These are phyloP conservation scores for Drosophila algonquin DNA, from an alignment of 2,888 invertebrate species.

Conservation along the genomic window DNA sequence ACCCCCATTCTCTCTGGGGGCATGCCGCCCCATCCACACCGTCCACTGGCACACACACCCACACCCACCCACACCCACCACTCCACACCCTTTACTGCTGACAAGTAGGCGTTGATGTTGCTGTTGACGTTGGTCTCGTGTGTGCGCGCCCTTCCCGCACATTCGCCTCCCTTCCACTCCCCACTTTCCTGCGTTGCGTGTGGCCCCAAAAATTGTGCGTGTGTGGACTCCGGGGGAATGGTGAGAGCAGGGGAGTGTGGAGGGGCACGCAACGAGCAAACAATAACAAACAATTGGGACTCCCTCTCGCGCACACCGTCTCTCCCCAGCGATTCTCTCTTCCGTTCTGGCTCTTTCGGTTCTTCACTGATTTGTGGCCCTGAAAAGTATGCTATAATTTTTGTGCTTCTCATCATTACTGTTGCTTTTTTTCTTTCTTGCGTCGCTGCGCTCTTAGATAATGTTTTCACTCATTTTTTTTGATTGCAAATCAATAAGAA, in stretches of 20 bases:
- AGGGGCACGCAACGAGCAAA: constrained; percentile 70
- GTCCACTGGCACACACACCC: constrained; percentile 15
- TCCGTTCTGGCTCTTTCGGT: not conserved
- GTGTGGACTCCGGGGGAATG: constrained; percentile 7
- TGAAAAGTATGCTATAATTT: not conserved
- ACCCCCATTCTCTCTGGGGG: not conserved
- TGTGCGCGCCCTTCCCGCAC: constrained; percentile 19
- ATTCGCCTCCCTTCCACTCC: not conserved
- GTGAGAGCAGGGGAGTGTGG: not conserved
- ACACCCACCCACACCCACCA: constrained; percentile 6
- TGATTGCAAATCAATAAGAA: not conserved
- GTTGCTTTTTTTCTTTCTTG: not conserved
- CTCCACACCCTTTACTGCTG: constrained; percentile 38
- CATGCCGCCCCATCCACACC: constrained; percentile 53
- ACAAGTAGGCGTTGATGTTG: constrained; percentile 55
- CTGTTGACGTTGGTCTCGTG: constrained; percentile 53
- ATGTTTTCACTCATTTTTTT: not conserved
- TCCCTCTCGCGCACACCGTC: not conserved
- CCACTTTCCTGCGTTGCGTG: constrained; percentile 35
- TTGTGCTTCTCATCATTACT: not conserved
- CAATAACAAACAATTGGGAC: constrained; percentile 60
- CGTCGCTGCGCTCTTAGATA: not conserved
- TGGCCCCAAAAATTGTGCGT: constrained; percentile 31
- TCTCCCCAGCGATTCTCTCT: not conserved
- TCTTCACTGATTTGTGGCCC: constrained; percentile 1